phyloP scores from a whole-genome alignment of 2,797 vertebrate genomes.

The Sebastes melanostomus region DNA sequence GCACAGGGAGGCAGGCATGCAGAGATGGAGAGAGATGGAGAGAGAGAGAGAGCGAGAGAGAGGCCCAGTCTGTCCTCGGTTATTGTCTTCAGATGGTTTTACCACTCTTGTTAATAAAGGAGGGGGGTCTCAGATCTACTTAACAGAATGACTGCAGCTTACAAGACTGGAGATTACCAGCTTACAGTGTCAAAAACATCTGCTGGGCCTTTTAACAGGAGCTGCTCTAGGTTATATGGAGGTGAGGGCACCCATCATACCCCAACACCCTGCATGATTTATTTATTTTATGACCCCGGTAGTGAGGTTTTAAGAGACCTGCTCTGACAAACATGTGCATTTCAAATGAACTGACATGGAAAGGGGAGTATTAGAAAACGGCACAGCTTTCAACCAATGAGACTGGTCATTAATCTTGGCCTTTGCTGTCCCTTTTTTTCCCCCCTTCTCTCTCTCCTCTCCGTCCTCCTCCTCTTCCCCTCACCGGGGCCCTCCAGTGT shows the following conservation, averaged over 20 bases:
- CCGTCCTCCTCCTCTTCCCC: constrained; percentile 55
- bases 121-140: constrained; percentile 86
- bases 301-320: constrained; percentile 81
- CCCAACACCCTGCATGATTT: constrained; percentile 70
- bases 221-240: constrained; percentile 88
- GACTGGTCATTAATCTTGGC: constrained; percentile 77
- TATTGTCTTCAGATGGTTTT: constrained; percentile 96
- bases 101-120: constrained; percentile 96
- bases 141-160: constrained; percentile 92
- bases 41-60: constrained; percentile 65
- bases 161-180: constrained; percentile 93
- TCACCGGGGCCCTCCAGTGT: constrained; percentile 77
- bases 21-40: constrained; percentile 57
- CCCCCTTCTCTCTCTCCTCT: constrained; percentile 29
- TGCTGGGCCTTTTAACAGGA: constrained; percentile 91
- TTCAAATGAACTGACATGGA: constrained; percentile 76
- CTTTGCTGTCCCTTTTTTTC: constrained; percentile 57
- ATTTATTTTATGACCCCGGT: constrained; percentile 78
- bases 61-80: constrained; percentile 85
- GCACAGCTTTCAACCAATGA: constrained; percentile 74
- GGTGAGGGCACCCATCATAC: constrained; percentile 80
- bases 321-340: constrained; percentile 80
- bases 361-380: constrained; percentile 73
- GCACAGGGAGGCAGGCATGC: constrained; percentile 67
- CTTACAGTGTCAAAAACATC: constrained; percentile 95